Conservation (phyloP, 2,113 vertebrate genomes). For the Abramis brama region DNA sequence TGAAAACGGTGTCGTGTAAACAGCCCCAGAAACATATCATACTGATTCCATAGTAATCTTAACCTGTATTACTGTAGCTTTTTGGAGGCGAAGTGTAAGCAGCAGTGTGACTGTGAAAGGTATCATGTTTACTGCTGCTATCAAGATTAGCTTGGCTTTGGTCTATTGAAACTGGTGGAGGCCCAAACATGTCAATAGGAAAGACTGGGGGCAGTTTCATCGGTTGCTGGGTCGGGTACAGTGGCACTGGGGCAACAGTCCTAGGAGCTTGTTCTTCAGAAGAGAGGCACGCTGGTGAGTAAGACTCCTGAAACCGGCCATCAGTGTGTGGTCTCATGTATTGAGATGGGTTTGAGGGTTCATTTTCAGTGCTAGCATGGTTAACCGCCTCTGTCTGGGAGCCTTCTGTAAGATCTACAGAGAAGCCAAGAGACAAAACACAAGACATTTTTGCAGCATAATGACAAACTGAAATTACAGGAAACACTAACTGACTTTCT, state of each 20-base stretch:
- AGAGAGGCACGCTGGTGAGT: constrained; percentile 11
- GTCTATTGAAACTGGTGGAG: neutral
- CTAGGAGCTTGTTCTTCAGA: constrained; percentile 26
- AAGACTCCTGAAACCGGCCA: constrained; percentile 2
- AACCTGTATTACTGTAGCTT: constrained; percentile 35
- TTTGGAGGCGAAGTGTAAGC: neutral
- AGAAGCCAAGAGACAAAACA: neutral
- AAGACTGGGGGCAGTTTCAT: neutral
- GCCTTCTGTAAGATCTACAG: constrained; percentile 3
- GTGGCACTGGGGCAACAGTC: constrained; percentile 49
- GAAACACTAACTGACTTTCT: neutral
- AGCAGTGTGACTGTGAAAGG: constrained; percentile 2
- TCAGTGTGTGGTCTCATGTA: neutral
- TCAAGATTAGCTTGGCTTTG: neutral
- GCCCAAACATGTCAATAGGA: neutral
- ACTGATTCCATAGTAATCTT: constrained; percentile 14
- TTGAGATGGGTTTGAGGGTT: neutral
- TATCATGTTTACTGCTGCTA: neutral
- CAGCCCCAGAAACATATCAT: neutral
- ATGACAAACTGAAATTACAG: neutral
- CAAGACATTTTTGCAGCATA: constrained; percentile 14
- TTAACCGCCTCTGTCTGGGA: neutral
- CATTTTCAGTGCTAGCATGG: constrained; percentile 13
- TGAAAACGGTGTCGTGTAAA: too few relatives aligned
- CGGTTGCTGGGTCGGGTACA: constrained; percentile 37